Conservation (phyloP, 2,113 vertebrate species). For the Halichoerus grypus region DNA sequence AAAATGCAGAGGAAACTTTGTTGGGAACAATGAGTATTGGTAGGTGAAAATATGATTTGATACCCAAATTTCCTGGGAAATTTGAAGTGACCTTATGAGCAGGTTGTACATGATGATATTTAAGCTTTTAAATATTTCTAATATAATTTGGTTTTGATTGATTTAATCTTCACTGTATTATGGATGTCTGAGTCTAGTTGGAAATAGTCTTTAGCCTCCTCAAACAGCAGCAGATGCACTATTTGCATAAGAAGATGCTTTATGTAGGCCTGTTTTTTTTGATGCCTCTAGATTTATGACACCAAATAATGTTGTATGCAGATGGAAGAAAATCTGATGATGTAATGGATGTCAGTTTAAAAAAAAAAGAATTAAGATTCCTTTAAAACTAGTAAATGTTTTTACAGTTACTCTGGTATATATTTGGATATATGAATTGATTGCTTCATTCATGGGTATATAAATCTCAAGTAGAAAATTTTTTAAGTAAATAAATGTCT, state of each 20-base stretch:
- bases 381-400: neutral
- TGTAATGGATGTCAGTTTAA: neutral
- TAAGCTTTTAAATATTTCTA: constrained; percentile 32
- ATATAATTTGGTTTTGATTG: neutral
- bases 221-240: neutral
- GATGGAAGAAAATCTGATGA: neutral
- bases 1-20: neutral
- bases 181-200: neutral
- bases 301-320: neutral
- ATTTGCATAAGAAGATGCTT: constrained; percentile 43
- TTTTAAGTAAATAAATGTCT: neutral
- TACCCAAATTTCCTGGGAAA: neutral
- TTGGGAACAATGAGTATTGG: neutral
- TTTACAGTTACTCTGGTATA: neutral
- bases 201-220: neutral
- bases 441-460: neutral
- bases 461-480: neutral
- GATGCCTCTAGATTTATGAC: neutral
- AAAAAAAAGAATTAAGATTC: neutral
- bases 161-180: neutral
- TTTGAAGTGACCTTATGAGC: neutral
- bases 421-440: neutral
- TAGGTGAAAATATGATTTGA: neutral
- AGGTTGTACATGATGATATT: neutral
- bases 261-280: neutral